Base-by-base conservation (phyloP, 2,797 vertebrate genomes). In the Columba guinea region DNA sequence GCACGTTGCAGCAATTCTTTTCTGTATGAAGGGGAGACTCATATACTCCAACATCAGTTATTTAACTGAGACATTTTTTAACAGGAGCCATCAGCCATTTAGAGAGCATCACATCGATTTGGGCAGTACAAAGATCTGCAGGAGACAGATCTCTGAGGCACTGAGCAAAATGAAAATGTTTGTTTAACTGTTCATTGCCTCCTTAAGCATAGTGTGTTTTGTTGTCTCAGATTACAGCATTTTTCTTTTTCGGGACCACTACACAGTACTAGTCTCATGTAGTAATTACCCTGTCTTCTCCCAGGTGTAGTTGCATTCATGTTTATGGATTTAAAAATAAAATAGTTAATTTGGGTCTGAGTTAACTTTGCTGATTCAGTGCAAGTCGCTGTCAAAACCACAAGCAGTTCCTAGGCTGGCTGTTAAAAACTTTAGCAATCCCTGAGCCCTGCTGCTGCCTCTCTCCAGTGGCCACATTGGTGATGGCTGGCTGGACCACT, bases 401-500 rank as follows among this genome's bases (percentile, higher is more conserved):
- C 32, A 35, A 32, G 13, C 3, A 2, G 1, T 60, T 94, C 44
- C 60, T 22, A 35, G 23, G 18, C 44, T 53, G n/a, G 22, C 22
- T 85, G 44, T 70, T 59, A 77, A 70, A 67, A 74, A 17, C 18
- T 44, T n/a, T 0, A 60, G 16, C 11, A 20, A 39, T 3, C 27
- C 20, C 52, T 32, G 28, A 79, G 39, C 17, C 44, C 21, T 0
- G 0, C 34, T 32, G 69, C 35, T 71, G 74, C 30, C 27, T 67
- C 24, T 87, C n/a, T 28, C 58, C 3, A 0, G n/a, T 15, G 51
- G 7, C 37, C 44, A 14, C 0, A 0, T 24, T 32, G 37, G 56
- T 30, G 11, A 10, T 1, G 5, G 30, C 39, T 84, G 52, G 34
- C 26, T 11, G 37, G 44, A 20, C 39, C 32, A 7, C 7, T 11